Evolutionary conservation across 2,888 invertebrate genomes (phyloP).

Genomic region (Caenorhabditis doughertyi): DNA sequence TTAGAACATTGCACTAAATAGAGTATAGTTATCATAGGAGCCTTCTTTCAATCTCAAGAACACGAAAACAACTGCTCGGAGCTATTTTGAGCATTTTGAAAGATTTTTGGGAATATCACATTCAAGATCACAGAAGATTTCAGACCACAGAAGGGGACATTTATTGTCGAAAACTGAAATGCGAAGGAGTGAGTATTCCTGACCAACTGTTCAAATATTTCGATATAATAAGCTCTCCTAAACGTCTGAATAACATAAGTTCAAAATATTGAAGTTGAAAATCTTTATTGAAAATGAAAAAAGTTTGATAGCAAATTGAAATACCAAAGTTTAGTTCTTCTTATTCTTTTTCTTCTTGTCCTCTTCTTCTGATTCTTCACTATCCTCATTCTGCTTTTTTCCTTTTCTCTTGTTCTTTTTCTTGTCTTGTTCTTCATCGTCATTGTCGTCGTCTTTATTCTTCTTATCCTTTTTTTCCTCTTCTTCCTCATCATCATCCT

Average conservation of each 20-base stretch:
- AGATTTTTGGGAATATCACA: too few relatives aligned
- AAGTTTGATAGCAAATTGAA: neutral
- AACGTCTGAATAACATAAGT: too few relatives aligned
- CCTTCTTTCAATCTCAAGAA: neutral
- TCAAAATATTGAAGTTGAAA: neutral
- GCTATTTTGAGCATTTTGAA: too few relatives aligned
- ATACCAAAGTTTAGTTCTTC: neutral
- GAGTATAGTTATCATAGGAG: slow-evolving; percentile 1
- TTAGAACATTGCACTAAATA: neutral
- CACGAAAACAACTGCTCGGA: neutral
- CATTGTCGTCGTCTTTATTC: slow-evolving; percentile 15
- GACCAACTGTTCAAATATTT: too few relatives aligned
- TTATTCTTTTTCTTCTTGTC: slow-evolving; percentile 27
- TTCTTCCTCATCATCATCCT: slow-evolving; percentile 23
- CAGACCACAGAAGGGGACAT: too few relatives aligned
- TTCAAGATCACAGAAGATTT: too few relatives aligned
- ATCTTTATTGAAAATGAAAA: neutral
- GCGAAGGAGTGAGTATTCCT: too few relatives aligned
- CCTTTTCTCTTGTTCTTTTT: slow-evolving; percentile 7
- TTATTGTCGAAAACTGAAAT: too few relatives aligned
- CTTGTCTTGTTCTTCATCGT: neutral
- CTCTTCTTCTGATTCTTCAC: slow-evolving; percentile 20
- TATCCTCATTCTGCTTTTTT: slow-evolving; percentile 1
- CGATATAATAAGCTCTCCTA: too few relatives aligned
- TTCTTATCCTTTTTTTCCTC: slow-evolving; percentile 28